These are phyloP conservation scores for Prosopocoilus inquinatus DNA, from an alignment of 2,888 invertebrate genomes.

Conservation along the genomic window DNA sequence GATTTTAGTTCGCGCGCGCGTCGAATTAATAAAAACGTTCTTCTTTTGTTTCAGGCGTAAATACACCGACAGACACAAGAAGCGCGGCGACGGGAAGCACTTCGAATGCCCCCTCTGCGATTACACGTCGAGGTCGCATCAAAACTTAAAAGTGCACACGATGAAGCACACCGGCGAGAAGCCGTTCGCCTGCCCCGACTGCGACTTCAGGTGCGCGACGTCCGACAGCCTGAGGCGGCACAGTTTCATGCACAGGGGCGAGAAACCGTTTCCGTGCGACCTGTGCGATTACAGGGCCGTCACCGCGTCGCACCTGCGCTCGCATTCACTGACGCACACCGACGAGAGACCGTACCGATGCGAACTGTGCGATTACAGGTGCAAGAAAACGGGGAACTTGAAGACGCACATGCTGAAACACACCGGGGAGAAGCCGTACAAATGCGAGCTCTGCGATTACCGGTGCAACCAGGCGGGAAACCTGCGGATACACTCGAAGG, in stretches of 20 bases:
- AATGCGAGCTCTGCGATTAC: conserved; percentile 6
- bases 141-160: no score
- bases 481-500: conserved; percentile 56
- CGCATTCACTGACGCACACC: not conserved
- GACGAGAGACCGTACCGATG: not conserved
- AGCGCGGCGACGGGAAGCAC: no score
- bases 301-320: not conserved
- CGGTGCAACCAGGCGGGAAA: conserved; percentile 36
- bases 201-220: not conserved
- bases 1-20: no score
- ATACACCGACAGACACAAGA: no score
- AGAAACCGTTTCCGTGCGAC: no score
- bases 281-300: no score
- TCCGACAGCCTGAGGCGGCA: conserved; percentile 3
- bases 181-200: no score
- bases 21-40: no score
- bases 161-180: no score
- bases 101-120: no score
- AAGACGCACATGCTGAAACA: conserved; percentile 7
- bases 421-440: conserved; percentile 24
- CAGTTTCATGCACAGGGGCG: conserved; percentile 7
- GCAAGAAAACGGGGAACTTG: not conserved
- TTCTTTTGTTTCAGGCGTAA: no score
- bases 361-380: not conserved
- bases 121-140: no score